Evolutionary conservation across 2,113 vertebrate species (phyloP).

Genomic region (Haemorhous mexicanus): DNA sequence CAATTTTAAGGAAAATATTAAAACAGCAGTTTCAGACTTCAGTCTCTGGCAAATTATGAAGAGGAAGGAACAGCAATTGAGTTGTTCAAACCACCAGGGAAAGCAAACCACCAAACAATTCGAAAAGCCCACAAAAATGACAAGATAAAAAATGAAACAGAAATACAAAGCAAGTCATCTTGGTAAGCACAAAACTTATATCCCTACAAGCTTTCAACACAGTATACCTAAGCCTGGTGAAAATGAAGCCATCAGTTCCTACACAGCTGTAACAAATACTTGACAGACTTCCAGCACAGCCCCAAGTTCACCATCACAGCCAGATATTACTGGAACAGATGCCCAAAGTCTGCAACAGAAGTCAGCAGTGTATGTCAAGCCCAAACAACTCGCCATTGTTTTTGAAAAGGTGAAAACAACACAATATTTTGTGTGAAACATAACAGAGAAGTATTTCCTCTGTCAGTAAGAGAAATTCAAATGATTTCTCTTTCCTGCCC

Average conservation of each 20-base stretch:
- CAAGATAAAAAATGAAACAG: not conserved
- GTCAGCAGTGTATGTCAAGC: not conserved
- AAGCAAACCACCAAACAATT: not conserved
- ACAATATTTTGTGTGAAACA: not conserved
- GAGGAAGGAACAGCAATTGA: not conserved
- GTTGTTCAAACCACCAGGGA: not conserved
- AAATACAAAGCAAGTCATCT: not conserved
- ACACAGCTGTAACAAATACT: not conserved
- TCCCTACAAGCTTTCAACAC: not conserved
- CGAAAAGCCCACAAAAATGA: not conserved
- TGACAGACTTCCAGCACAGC: not conserved
- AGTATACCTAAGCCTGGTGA: not conserved
- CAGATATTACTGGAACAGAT: slow-evolving; percentile 14
- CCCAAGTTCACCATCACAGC: not conserved
- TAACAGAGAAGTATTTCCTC: not conserved
- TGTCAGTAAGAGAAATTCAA: not conserved
- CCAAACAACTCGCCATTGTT: not conserved
- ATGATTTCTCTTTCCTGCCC: not conserved
- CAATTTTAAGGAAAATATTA: not conserved
- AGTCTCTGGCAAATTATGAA: not conserved
- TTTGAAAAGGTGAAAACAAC: slow-evolving; percentile 11
- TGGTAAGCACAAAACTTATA: not conserved
- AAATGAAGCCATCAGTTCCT: not conserved
- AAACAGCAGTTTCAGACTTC: not conserved
- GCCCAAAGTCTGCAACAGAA: slow-evolving; percentile 9